Evolutionary conservation across 2,888 invertebrate species (phyloP).

Genomic region (Melanophora roralis): DNA sequence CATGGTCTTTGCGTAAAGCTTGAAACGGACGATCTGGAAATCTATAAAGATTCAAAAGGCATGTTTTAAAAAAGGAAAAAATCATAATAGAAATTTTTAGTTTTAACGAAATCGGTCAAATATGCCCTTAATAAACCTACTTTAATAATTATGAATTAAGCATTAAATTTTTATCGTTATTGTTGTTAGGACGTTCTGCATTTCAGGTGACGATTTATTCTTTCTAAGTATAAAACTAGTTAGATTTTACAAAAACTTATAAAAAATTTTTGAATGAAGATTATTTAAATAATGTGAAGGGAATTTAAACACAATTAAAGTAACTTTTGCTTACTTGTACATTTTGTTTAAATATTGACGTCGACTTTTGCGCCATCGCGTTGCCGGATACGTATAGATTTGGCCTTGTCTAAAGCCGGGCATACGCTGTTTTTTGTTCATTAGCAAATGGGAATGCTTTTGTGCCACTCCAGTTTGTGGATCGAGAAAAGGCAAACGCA

Average conservation of each 20-base stretch:
- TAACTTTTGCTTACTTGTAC: slow-evolving; percentile 71
- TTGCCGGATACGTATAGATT: slow-evolving; percentile 93
- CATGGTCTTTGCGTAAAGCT: slow-evolving; percentile 74
- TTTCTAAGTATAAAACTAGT: too few relatives aligned
- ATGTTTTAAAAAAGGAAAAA: neutral
- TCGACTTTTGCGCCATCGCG: slow-evolving; percentile 93
- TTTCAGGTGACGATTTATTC: too few relatives aligned
- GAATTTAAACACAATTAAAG: neutral
- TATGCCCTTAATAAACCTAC: too few relatives aligned
- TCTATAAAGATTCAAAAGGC: slow-evolving; percentile 61
- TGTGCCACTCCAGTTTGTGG: slow-evolving; percentile 98
- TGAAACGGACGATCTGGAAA: slow-evolving; percentile 76
- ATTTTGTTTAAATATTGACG: slow-evolving; percentile 85
- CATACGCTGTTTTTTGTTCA: slow-evolving; percentile 92
- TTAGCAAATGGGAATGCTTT: slow-evolving; percentile 93
- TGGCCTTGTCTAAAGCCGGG: slow-evolving; percentile 93
- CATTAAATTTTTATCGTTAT: too few relatives aligned
- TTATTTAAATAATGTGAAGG: too few relatives aligned
- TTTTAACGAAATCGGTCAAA: too few relatives aligned
- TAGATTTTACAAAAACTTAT: too few relatives aligned
- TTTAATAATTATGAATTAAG: too few relatives aligned
- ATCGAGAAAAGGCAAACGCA: slow-evolving; percentile 96
- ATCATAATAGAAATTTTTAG: neutral
- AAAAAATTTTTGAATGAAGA: too few relatives aligned
- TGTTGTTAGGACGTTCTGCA: too few relatives aligned